Percentiles rank a stretch among this genome's conserved stretches.
Conservation (phyloP, 1,140 invertebrate genomes). For the Drosophila hydei region DNA sequence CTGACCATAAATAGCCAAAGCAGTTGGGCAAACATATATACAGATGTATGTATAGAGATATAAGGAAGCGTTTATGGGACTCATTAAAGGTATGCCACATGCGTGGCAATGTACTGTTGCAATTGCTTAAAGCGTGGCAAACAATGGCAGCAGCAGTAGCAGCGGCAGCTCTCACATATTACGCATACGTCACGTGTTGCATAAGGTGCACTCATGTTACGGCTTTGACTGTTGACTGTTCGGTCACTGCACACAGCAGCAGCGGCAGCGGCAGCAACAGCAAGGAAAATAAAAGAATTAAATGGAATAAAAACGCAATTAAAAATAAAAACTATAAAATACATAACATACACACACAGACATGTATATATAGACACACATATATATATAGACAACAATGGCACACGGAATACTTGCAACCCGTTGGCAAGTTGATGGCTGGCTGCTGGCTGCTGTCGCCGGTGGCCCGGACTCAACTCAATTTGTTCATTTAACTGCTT, state of each 20-base stretch:
- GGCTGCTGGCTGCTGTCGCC: constrained; percentile 22
- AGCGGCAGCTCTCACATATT: constrained; percentile 13
- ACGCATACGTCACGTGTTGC: constrained; percentile 35
- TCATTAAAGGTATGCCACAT: constrained; percentile 46
- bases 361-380: too few relatives aligned
- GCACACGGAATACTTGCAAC: constrained; percentile 4
- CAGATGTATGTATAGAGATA: too few relatives aligned
- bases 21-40: constrained; percentile 15
- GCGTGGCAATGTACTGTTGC: constrained; percentile 16
- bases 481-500: constrained; percentile 82
- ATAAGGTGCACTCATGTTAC: constrained; percentile 7
- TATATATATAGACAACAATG: constrained; percentile 11
- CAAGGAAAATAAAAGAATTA: constrained; percentile 17
- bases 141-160: constrained; percentile 15
- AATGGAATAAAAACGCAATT: constrained; percentile 54
- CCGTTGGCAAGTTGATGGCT: constrained; percentile 34
- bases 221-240: constrained; percentile 40
- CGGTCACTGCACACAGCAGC: constrained; percentile 42
- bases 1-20: constrained; percentile 73
- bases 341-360: constrained; percentile 46
- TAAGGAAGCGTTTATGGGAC: constrained; percentile 29
- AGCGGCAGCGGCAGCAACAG: not conserved
- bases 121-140: constrained; percentile 7
- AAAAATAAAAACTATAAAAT: constrained; percentile 58
- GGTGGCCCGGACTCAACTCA: constrained; percentile 64